Conservation (phyloP, 2,113 vertebrate genomes). For the Leiothrix lutea region DNA sequence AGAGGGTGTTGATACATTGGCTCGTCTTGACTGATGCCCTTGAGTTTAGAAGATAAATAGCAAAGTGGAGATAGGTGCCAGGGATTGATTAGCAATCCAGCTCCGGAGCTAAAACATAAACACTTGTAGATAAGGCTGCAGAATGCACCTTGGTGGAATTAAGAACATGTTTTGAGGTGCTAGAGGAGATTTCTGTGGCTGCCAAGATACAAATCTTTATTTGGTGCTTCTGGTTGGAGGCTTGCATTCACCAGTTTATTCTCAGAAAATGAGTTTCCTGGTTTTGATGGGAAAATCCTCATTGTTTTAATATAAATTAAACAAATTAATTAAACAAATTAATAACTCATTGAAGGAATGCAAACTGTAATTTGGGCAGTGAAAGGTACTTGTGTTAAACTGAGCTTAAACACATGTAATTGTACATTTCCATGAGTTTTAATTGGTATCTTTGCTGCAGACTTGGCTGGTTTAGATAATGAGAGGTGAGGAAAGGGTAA, state of each 20-base stretch:
- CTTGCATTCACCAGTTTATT: background rate
- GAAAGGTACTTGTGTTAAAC: background rate
- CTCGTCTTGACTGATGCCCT: slow-evolving; percentile 66
- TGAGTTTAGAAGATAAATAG: slow-evolving; percentile 58
- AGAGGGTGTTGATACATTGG: slow-evolving; percentile 8
- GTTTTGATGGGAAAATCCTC: background rate
- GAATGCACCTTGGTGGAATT: slow-evolving; percentile 28
- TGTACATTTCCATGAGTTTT: background rate
- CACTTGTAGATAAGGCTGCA: slow-evolving; percentile 43
- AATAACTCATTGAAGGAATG: background rate
- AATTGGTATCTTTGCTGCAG: background rate
- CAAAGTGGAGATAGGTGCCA: slow-evolving; percentile 54
- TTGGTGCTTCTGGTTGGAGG: background rate
- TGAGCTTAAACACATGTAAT: background rate
- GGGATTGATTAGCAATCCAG: slow-evolving; percentile 63
- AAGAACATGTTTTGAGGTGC: background rate
- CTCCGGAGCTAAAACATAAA: slow-evolving; percentile 32
- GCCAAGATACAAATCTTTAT: background rate
- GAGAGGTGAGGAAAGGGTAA: background rate
- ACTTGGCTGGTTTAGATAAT: background rate
- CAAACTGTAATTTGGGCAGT: background rate
- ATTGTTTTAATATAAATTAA: background rate
- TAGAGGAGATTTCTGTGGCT: slow-evolving; percentile 1
- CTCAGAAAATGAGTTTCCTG: background rate
- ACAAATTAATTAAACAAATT: no score